Conservation (phyloP, 2,113 vertebrate genomes). For the Phylloscopus trochiloides region DNA sequence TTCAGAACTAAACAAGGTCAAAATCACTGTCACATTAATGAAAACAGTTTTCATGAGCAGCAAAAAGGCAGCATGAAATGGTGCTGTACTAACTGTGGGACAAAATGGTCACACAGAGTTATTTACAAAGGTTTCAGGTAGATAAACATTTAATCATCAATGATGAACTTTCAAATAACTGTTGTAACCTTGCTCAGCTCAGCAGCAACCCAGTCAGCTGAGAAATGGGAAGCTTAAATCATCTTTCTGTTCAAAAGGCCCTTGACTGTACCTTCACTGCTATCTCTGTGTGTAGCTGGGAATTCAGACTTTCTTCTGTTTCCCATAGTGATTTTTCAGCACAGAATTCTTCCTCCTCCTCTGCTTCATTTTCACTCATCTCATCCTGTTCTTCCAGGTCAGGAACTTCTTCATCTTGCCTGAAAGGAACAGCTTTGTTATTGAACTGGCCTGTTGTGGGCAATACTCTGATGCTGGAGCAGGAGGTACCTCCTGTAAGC, state of each 20-base stretch:
- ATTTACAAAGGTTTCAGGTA: not conserved
- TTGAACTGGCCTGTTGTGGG: not conserved
- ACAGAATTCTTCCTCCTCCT: constrained; percentile 65
- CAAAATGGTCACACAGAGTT: not conserved
- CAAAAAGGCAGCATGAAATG: not conserved
- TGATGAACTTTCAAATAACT: not conserved
- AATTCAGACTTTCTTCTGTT: constrained; percentile 64
- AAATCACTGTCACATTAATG: not conserved
- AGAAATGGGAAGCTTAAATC: not conserved
- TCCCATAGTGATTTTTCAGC: constrained; percentile 59
- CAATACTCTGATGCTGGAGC: not conserved
- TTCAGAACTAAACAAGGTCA: not conserved
- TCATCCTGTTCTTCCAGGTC: constrained; percentile 73
- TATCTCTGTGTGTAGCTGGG: constrained; percentile 35
- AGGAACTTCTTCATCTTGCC: constrained; percentile 74
- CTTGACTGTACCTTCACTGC: constrained; percentile 53
- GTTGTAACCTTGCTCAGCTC: not conserved
- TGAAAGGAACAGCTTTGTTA: constrained; percentile 33
- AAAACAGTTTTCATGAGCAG: not conserved
- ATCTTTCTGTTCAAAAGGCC: not conserved
- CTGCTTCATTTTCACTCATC: constrained; percentile 68
- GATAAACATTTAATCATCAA: not conserved
- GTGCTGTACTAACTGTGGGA: not conserved
- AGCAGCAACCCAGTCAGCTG: not conserved
- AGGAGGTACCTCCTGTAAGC: not conserved